Evolutionary conservation across 2,888 invertebrate species (phyloP), one percentile per base, ranked within the genome.

Genomic region (Papilio protenor): DNA sequence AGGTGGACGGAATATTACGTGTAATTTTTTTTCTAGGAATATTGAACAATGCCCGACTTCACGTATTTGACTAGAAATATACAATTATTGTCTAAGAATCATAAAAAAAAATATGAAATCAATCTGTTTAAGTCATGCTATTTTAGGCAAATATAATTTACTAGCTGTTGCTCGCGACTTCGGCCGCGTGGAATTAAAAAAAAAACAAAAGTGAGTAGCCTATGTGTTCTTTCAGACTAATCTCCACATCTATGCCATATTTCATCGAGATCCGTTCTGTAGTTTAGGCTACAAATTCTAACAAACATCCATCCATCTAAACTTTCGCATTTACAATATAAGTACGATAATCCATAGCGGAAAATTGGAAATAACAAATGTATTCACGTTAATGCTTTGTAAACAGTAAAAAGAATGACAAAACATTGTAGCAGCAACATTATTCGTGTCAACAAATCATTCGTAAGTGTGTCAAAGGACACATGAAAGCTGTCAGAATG

Each of bases 401-500:
- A 59, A 59, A 2, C 23, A 64, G 18, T 33, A 27, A 14, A 33
- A 64, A n/a, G n/a, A 40, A 66, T 40, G 66, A 10, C 33, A 8
- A 18, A 40, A 66, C 18, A 33, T 40, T 40, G 16, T 66, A 66
- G 11, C 40, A 40, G n/a, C 6, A 11, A 18, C 18, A 14, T 33
- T 66, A 66, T 40, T 64, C 33, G 33, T 33, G 64, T n/a, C 11
- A 66, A 40, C 40, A 40, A 40, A 66, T 66, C 66, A n/a, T 40
- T 66, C 11, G 64, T 61, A 47, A 23, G 61, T 64, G n/a, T 55
- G 40, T 64, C 55, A 73, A 64, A 40, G 57, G 14, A 59, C 16
- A 64, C 27, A n/a, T 72, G 12, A 21, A 71, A 14, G 55, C 71
- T 72, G 73, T 73, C n/a, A 23, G 40, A 47, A 69, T 69, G 18